These are phyloP conservation scores for Adelosebastes latens DNA, from an alignment of 2,797 vertebrate genomes.

Conservation along the genomic window DNA sequence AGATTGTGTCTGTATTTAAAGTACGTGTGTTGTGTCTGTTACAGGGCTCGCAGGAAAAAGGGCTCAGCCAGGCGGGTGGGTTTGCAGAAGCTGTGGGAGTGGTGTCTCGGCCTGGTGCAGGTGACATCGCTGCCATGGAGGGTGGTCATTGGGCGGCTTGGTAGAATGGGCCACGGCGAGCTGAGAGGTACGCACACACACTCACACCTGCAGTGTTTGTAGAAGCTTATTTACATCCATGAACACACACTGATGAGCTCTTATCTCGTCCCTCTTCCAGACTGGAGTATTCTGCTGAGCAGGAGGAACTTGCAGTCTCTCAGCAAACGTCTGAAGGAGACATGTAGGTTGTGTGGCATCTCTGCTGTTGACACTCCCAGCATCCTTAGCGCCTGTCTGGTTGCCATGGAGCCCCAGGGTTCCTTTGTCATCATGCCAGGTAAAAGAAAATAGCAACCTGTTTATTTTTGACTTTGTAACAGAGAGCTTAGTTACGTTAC, in stretches of 20 bases:
- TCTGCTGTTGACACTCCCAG: slow-evolving; percentile 97
- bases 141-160: slow-evolving; percentile 98
- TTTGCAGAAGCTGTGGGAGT: slow-evolving; percentile 98
- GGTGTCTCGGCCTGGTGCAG: slow-evolving; percentile 96
- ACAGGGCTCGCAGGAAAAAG: slow-evolving; percentile 97
- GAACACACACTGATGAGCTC: neutral
- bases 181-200: slow-evolving; percentile 86
- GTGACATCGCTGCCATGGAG: slow-evolving; percentile 99
- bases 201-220: neutral
- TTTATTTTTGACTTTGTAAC: neutral
- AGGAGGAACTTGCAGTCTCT: slow-evolving; percentile 95
- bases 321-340: slow-evolving; percentile 96
- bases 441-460: slow-evolving; percentile 44
- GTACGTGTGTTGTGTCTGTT: neutral
- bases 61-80: slow-evolving; percentile 94
- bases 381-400: slow-evolving; percentile 97
- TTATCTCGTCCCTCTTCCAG: slow-evolving; percentile 56
- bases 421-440: slow-evolving; percentile 99
- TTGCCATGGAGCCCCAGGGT: slow-evolving; percentile 98
- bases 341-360: slow-evolving; percentile 97
- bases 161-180: slow-evolving; percentile 97
- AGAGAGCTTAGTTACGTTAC: neutral
- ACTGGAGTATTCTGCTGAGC: slow-evolving; percentile 98
- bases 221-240: neutral
- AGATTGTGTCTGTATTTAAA: neutral